Base-by-base conservation (phyloP, 2,888 invertebrate genomes). In the Philereme transversata region DNA sequence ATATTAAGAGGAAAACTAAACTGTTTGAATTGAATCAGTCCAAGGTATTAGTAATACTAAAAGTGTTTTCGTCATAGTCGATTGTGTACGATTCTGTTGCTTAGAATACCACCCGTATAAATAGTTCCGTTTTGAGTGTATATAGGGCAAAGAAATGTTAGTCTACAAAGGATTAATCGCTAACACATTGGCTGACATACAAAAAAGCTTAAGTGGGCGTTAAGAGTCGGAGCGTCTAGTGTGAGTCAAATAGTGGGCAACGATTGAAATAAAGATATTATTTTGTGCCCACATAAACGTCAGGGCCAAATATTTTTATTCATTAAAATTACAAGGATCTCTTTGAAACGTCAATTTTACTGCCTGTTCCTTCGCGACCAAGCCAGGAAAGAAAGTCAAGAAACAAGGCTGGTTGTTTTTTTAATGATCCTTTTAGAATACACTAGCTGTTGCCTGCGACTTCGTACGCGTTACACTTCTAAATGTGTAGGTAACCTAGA, bases 1-100 rank as follows among this genome's bases (percentile, higher is more conserved):
- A 52, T 58, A 48, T 40, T 50, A 45, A 45, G 35, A 78, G 82
- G 76, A 81, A 79, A 79, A 78, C 71, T 69, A 65, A 53, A 49
- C 63, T 53, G 66, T 77, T 69, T 68, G 66, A 67, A 68, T 69
- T 68, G 66, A 67, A 68, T 47, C 36, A 43, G 8, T 5, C 10
- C 35, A 47, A 50, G 4, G 40, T 51, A 35, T 53, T 60, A 48
- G 40, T 52, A 50, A 55, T 50, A 10, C 11, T n/a, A 45, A 33
- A 44, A 43, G n/a, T 51, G 62, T 75, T 73, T 70, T 67, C 67
- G 67, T 67, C 65, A 69, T 49, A 49, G 34, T 34, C 43, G 57
- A 44, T 49, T 10, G 35, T 33, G 36, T 48, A 49, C 22, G 40
- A 0, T 34, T 47, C 34, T n/a, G 33, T 46, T 5, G 22, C 7